Base-by-base conservation (phyloP, 2,113 vertebrate species). In the Sinocyclocheilus grahami region DNA sequence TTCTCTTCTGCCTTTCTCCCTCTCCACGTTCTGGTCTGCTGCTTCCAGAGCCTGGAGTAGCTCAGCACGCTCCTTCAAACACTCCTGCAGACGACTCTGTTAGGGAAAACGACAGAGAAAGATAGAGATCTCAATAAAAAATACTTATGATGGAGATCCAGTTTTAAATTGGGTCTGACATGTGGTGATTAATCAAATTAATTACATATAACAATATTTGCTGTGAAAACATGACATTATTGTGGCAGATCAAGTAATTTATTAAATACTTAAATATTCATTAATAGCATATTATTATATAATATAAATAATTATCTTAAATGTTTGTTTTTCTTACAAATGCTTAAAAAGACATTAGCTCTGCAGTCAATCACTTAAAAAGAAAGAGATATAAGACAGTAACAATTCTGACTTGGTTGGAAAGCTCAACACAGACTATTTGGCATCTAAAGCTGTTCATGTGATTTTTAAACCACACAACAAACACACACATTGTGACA, bases 81-180 rank as follows among this genome's bases (percentile, higher is more conserved):
- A 97, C 82, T 96, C 95, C 90, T 97, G 95, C 88, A 98, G 92
- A 67, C 96, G 96, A 85, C 91, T 94, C 97, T 97, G 81, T 67
- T 67, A 42, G 11, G 20, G 30, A 51, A 83, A 42, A 84, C 37
- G 5, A 51, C 9, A 67, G 11, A 51, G 5, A 71, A 83, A 82
- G 22, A 84, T 78, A 5, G 0, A 46, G 76, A 80, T 6, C 74
- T 75, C 13, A 51, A 14, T 39, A 62, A 39, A 30, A 58, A 16
- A 67, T 67, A 16, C 24, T 7, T 16, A 16, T 3, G 0, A 69
- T 18, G 14, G 30, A 69, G 30, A 18, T 5, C 14, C 16, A 33
- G 14, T 69, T 69, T 2, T 65, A 65, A 65, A 65, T 65, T 13
- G 6, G 63, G 63, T 65, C 63, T 14, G 5, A 6, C 62, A 27